Base-by-base conservation (phyloP, 2,113 vertebrate genomes). In the Ailurus styani region DNA sequence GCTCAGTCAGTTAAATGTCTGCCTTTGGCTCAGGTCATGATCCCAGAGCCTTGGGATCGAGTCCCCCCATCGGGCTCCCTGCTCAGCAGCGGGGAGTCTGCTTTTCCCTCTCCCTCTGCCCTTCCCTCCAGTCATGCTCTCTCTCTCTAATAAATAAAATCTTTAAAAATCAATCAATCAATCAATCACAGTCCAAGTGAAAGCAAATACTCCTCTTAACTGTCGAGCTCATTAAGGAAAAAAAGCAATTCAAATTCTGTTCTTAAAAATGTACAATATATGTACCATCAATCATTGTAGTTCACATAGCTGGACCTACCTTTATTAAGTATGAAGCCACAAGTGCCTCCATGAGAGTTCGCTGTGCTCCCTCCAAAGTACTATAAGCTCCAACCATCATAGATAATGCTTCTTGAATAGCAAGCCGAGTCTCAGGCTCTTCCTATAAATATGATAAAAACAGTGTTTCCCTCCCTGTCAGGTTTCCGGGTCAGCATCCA, bases 381-480 rank as follows among this genome's bases (percentile, higher is more conserved):
- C 99, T 99, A 27, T 99, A 99, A 8, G 99, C 99, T 84, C 99
- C 99, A 97, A 99, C 99, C 99, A 99, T 99, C 99, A 99, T 99
- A 31, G 99, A 99, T 89, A 99, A 98, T 2, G 99, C 99, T 95
- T 99, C 99, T 85, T 99, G 99, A 98, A 99, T 99, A 94, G 99
- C 99, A 91, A 99, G 99, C 77, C 99, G 99, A 42, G 99, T 99
- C 95, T 99, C 99, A 3, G 99, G 95, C 70, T 99, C 99, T 98
- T 99, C 99, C 99, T 99, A 87, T 27, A 98, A 97, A 7, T 88
- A 60, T 72, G 88, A 97, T 89, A 6, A 60, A 29, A 93, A 88
- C 0, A 68, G 34, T n/a, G n/a, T 94, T 95, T 72, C 18, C 87
- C 21, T 77, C 18, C 40, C 50, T 52, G 34, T 2, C 47, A 40